Base-by-base conservation (phyloP, 2,113 vertebrate genomes). In the Amia ocellicauda region DNA sequence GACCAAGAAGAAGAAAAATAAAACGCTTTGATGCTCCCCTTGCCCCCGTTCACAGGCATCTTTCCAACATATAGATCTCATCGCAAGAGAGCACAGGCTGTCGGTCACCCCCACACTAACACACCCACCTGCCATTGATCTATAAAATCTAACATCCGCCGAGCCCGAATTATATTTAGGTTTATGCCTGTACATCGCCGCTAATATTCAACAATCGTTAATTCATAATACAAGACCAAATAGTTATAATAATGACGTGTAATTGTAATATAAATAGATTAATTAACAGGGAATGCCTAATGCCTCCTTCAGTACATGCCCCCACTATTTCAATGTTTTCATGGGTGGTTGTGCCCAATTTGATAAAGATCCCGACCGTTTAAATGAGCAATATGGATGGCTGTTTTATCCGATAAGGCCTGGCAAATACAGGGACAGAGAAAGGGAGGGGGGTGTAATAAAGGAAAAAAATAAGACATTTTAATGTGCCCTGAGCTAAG, bases 341-440 rank as follows among this genome's bases (percentile, higher is more conserved):
- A 66, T 62, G 64, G 71, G 63, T 54, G 56, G 58, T 55, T 23
- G 42, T 45, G 75, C 76, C 31, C 31, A 73, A 79, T 78, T 69
- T 68, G 71, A 83, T 75, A 80, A 76, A 71, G 79, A 68, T 53
- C 63, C 54, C 69, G 49, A 64, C 67, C 70, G 81, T 78, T 81
- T 80, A 67, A 78, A 71, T 79, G 31, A 74, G 69, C 74, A 70
- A 5, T 78, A 72, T 75, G 84, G 80, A 86, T 83, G 77, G 86
- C 74, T 56, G 69, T 58, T 74, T 75, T 69, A 74, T 69, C 69
- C 72, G 78, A 80, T 80, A 76, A 81, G 77, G 79, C 74, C 66
- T 45, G 66, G 76, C 78, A 76, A 72, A 58, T 69, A 64, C 62
- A 66, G 64, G 31, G 63, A 28, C 43, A 8, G 43, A 14, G 63